Base-by-base conservation (phyloP, 1,140 invertebrate species). In the Kradibia gibbosae region DNA sequence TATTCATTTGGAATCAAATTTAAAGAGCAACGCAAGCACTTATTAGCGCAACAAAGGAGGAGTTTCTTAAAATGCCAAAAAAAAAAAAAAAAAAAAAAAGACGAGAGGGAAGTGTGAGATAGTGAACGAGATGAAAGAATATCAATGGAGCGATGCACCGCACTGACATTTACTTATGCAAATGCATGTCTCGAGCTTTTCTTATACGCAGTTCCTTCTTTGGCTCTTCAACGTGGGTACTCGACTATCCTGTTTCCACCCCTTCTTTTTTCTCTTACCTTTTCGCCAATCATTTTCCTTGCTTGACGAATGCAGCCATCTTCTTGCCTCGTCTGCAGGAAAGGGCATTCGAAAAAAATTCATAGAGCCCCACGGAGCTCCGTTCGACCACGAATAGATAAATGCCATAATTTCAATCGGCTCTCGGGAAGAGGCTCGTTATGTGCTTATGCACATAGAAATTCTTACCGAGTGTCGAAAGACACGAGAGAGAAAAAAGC, bases 161-260 rank as follows among this genome's bases (percentile, higher is more conserved):
- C 34, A 45, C 20, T 28, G 55, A 73, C 78, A 48, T 80, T 80
- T 73, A 73, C 70, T 73, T 80, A 73, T 80, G 70, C 78, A 73
- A 73, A 80, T 80, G 70, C 70, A 45, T 1, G 53, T 50, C 25
- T 34, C 28, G 15, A 22, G 11, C 45, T 36, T 31, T 28, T n/a
- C n/a, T n/a, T n/a, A n/a, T n/a, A n/a, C n/a, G n/a, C 28, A 3
- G 17, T 3, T 70, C 45, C 34, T 39, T 65, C 22, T 70, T 75
- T 31, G 36, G 34, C 22, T 60, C 50, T 75, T 78, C 71, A 67
- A 78, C 48, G 71, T 78, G 34, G 39, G 36, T 22, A 39, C 73
- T 31, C 50, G 72, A 34, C 10, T 42, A 75, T 39, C 50, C 45
- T 50, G 57, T 31, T 22, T 0, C 13, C 13, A 22, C 31, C 55